Base-by-base conservation (phyloP, 2,113 vertebrate genomes). In the Accipiter cooperii region DNA sequence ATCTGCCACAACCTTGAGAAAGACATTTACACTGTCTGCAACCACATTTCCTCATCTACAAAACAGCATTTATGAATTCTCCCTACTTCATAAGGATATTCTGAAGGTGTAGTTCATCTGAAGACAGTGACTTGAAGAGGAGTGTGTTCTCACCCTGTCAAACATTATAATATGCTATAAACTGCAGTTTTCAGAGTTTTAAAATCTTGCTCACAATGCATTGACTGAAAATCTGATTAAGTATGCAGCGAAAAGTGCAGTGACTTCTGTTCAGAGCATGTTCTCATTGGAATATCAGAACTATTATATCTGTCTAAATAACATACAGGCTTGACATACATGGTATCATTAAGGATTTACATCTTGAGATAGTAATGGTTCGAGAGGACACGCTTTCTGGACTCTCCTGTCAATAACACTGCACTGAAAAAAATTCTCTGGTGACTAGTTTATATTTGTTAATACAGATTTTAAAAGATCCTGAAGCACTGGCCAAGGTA, bases 161-260 rank as follows among this genome's bases (percentile, higher is more conserved):
- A 96, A 92, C 19, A 19, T 60, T 93, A 70, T 83, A 71, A 74
- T 96, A 95, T 93, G n/a, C 54, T 81, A 52, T 55, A 74, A 97
- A 96, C 57, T 94, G 40, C 70, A 79, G 26, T 81, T 70, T 85
- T 28, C 0, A 3, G 42, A 25, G 25, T 17, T 89, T 47, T 19
- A 76, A 82, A 84, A 49, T 34, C 29, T 36, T 42, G 28, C 29
- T 55, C 51, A 80, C 42, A 74, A 77, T 90, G 84, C 80, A 57
- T 34, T 75, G 44, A 61, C 66, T 76, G 49, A 80, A 94, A 89
- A 93, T 83, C 63, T 70, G 71, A 93, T 88, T 86, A 91, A 87
- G 65, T 33, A 57, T 86, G 76, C 33, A 7, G 47, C 17, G 82
- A 78, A 80, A 25, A 96, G 84, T 61, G 47, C 90, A 74, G 46